Evolutionary conservation across 2,797 vertebrate species (phyloP), one percentile per base, ranked within the genome.

Genomic region (Melanotaenia pygmaea): DNA sequence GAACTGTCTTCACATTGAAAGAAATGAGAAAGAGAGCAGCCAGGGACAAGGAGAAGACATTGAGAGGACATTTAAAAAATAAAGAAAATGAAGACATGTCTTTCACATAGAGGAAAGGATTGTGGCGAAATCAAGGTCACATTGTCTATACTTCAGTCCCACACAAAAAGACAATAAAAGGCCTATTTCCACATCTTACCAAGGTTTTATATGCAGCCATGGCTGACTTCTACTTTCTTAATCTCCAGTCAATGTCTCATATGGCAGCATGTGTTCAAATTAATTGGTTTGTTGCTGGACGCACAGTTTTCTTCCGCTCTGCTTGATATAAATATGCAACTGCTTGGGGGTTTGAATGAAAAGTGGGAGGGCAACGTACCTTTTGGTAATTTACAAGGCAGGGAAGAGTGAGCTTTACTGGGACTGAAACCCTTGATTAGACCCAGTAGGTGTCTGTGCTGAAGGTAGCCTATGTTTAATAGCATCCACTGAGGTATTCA

Each of bases 231-330:
- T 57, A 58, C 57, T 90, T 79, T 71, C 43, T 82, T 76, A 80
- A 83, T 84, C 84, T 70, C 28, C 24, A 62, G 61, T 74, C 59
- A 30, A n/a, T 50, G 59, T 73, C 72, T 74, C 65, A 57, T 63
- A 77, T 64, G 82, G 81, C 89, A 88, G 85, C 74, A 82, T 87
- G 90, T 82, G 86, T 90, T 81, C 72, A 80, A 84, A 92, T 83
- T 86, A 90, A 93, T 90, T 90, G 88, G 73, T 80, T 79, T 86
- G 54, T 78, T 82, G 73, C 78, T 28, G 43, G 61, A 76, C 22
- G n/a, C 16, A 14, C 50, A 45, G 62, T 79, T 83, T 81, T 65
- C 64, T 86, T 76, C 72, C 10, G 14, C 84, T 70, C 83, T 60
- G 79, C 68, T 88, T 86, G 79, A 80, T 57, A 71, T 72, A 80